Percentiles rank a stretch among this genome's conserved stretches.
Conservation (phyloP, 2,888 invertebrate species). For the Clivina fossor region DNA sequence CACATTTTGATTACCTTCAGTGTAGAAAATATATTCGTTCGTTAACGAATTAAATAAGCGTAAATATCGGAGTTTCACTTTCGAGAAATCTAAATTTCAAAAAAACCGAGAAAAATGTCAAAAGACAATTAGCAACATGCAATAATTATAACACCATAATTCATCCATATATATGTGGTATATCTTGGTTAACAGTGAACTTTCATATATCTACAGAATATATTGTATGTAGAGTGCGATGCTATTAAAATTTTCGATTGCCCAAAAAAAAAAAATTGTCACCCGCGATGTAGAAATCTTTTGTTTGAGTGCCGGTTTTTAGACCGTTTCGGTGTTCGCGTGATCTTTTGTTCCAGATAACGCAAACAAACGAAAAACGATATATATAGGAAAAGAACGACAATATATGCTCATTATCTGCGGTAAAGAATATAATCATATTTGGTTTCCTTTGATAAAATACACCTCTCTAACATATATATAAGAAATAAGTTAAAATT, state of each 20-base stretch:
- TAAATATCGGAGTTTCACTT: slow-evolving; percentile 21
- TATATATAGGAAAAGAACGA: slow-evolving; percentile 20
- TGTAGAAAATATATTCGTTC: slow-evolving; percentile 12
- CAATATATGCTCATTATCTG: slow-evolving; percentile 28
- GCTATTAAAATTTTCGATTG: slow-evolving; percentile 18
- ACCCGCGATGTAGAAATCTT: slow-evolving; percentile 21
- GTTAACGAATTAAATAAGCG: slow-evolving; percentile 13
- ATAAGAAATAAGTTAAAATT: no score
- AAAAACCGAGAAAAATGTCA: slow-evolving; percentile 12
- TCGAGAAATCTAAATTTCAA: slow-evolving; percentile 13
- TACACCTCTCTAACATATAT: no score
- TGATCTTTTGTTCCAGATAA: slow-evolving; percentile 32
- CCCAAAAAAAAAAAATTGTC: slow-evolving; percentile 20
- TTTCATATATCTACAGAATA: no score
- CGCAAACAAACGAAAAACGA: background rate
- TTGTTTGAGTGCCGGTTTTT: slow-evolving; percentile 26
- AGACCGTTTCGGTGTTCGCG: slow-evolving; percentile 27
- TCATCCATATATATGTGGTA: no score
- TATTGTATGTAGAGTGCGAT: no score
- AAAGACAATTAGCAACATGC: slow-evolving; percentile 4
- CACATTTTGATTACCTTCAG: no score
- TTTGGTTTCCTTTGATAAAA: slow-evolving; percentile 31
- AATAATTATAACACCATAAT: slow-evolving; percentile 9
- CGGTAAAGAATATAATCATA: slow-evolving; percentile 28
- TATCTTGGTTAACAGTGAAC: no score